Percentiles rank a stretch among this genome's conserved stretches.
Evolutionary conservation across 2,797 vertebrate species (phyloP).

Genomic region (Notoglanidium macrostoma): DNA sequence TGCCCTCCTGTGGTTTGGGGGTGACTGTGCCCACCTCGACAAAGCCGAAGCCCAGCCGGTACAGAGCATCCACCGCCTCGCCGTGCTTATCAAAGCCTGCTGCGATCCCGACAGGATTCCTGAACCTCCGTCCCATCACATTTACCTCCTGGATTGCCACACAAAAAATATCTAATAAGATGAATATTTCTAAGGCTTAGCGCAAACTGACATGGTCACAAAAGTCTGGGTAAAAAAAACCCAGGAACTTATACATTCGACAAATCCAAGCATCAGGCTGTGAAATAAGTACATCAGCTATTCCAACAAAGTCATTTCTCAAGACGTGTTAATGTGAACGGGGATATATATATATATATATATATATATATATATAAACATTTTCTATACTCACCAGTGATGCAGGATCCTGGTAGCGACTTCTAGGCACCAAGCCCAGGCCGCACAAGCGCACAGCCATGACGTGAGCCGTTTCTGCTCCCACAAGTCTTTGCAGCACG

Average conservation of each 20-base stretch:
- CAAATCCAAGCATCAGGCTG: neutral
- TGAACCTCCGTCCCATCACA: conserved; percentile 83
- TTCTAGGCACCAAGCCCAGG: conserved; percentile 79
- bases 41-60: conserved; percentile 91
- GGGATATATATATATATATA: no score
- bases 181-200: neutral
- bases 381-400: conserved; percentile 75
- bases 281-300: neutral
- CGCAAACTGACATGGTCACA: neutral
- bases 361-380: neutral
- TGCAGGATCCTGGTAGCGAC: conserved; percentile 75
- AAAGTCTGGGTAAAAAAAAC: neutral
- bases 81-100: conserved; percentile 97
- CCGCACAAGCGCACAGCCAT: conserved; percentile 78
- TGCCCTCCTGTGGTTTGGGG: conserved; percentile 90
- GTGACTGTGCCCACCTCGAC: conserved; percentile 96
- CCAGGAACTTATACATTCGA: neutral
- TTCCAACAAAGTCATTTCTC: neutral
- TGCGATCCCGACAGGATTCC: conserved; percentile 91
- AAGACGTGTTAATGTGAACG: neutral
- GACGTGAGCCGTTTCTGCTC: conserved; percentile 83
- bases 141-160: conserved; percentile 78
- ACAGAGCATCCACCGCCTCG: conserved; percentile 91
- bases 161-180: neutral
- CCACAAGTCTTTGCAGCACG: conserved; percentile 77